phyloP scores from a whole-genome alignment of 1,140 invertebrate genomes.

The Coenobita brevimanus region DNA sequence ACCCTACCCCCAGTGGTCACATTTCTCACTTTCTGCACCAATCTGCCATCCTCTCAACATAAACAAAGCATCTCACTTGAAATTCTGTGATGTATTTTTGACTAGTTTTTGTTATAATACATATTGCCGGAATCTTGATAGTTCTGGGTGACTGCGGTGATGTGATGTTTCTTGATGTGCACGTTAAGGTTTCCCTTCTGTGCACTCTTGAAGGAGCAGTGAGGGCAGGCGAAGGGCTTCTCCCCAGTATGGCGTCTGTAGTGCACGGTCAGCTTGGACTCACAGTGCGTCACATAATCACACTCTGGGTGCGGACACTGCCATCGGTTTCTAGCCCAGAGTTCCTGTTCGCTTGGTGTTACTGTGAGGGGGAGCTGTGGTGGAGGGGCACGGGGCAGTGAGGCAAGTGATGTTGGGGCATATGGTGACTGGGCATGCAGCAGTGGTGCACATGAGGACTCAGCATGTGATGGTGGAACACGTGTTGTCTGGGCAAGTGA shows the following conservation, averaged over 20 bases:
- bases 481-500: too few relatives aligned
- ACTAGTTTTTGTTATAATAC: too few relatives aligned
- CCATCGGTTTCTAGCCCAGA: conserved; percentile 21
- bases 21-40: too few relatives aligned
- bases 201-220: conserved; percentile 48
- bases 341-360: not conserved
- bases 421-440: not conserved
- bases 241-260: conserved; percentile 53
- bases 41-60: too few relatives aligned
- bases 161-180: conserved; percentile 50
- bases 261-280: conserved; percentile 60
- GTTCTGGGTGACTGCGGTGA: too few relatives aligned
- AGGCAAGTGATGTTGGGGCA: not conserved
- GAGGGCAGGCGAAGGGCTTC: conserved; percentile 53
- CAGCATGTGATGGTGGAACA: too few relatives aligned
- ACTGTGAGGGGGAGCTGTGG: not conserved
- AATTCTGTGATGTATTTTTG: too few relatives aligned
- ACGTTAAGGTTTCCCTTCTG: conserved; percentile 59
- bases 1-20: too few relatives aligned
- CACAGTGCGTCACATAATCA: conserved; percentile 51
- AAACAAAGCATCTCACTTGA: too few relatives aligned
- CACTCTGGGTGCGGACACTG: conserved; percentile 34
- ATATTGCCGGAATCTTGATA: too few relatives aligned
- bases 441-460: too few relatives aligned
- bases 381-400: not conserved